A percentile compares a stretch with the other conserved stretches of the same genome.
Evolutionary conservation across 2,113 vertebrate species (phyloP).

Genomic region (Tyto alba): DNA sequence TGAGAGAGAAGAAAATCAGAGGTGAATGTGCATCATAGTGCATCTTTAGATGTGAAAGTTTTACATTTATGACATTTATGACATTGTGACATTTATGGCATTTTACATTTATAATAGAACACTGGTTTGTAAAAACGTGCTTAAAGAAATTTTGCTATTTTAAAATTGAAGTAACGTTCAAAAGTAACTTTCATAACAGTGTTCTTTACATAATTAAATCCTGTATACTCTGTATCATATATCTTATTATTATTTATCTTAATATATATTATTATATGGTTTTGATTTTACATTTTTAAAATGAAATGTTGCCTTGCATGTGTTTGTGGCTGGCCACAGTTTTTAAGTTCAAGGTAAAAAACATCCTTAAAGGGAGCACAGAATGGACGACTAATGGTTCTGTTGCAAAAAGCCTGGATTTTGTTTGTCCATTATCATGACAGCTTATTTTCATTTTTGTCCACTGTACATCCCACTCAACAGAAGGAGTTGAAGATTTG

Average conservation of each 20-base stretch:
- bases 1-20: constrained; percentile 95
- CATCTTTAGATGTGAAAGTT: not conserved
- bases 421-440: not conserved
- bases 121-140: not conserved
- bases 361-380: not conserved
- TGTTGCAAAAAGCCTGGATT: not conserved
- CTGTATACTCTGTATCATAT: not conserved
- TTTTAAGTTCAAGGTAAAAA: not conserved
- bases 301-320: not conserved
- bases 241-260: no score
- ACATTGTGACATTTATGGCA: no score
- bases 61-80: not conserved
- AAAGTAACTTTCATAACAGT: not conserved
- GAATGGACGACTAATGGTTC: not conserved
- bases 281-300: not conserved
- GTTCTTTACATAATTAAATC: not conserved
- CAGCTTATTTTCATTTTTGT: not conserved
- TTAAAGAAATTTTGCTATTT: not conserved
- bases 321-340: not conserved
- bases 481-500: not conserved
- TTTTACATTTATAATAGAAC: not conserved
- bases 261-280: no score
- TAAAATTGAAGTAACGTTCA: not conserved
- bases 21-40: constrained; percentile 71
- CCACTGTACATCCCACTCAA: not conserved